Base-by-base conservation (phyloP, 2,113 vertebrate genomes). In the Callipepla squamata region DNA sequence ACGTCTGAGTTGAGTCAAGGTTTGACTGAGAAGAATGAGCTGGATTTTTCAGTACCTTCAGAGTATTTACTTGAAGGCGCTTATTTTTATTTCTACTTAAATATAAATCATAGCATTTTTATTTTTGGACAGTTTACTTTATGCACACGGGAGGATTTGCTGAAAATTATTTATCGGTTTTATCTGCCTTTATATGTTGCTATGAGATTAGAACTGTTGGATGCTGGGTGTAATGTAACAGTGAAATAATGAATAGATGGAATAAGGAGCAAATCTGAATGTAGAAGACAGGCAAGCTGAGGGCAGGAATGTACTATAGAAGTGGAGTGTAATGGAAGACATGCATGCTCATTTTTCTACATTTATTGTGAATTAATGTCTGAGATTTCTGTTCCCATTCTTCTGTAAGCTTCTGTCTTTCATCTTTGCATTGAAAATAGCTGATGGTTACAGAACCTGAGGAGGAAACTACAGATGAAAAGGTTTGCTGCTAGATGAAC, bases 401-500 rank as follows among this genome's bases (percentile, higher is more conserved):
- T 90, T 87, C 45, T 58, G 76, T 45, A 81, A 79, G 58, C 66
- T 57, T 6, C 44, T 23, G 51, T 50, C n/a, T 81, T 94, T 81
- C n/a, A 50, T 89, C 45, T 87, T 51, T 20, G 65, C 55, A 18
- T 87, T 87, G 96, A 96, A 94, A 96, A 95, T 66, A 91, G 95
- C 87, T 8, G 3, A 11, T 75, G 75, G 78, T 82, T 84, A 87
- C 68, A 73, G 70, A 69, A 87, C 30, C 59, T 80, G 75, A 72
- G 62, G 89, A 87, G 91, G 93, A 91, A 92, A 45, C 84, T 51
- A 76, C 6, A 1, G 51, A 67, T 78, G 91, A 79, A 68, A 93
- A 69, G 91, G 83, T 94, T 94, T 94, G 89, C 74, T 93, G 87
- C 55, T 70, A n/a, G 65, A 70, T 94, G 95, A 95, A 92, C 94